phyloP scores from a whole-genome alignment of 2,888 invertebrate genomes.

The Eugnorisma glareosa region DNA sequence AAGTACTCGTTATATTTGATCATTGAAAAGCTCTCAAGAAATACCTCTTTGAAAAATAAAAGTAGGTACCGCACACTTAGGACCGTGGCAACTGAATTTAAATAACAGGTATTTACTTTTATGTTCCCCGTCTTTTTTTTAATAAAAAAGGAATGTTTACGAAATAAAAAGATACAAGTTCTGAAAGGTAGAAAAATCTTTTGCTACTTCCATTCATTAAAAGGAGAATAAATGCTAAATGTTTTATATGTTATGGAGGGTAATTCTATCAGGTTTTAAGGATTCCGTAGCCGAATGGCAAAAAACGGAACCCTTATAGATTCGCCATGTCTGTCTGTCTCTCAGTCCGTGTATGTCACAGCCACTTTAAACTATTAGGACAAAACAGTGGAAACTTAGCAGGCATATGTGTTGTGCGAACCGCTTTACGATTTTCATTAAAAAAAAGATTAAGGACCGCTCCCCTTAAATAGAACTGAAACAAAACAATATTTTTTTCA shows the following conservation, averaged over 20 bases:
- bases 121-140: conserved; percentile 14
- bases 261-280: not conserved
- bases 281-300: too few species aligned
- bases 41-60: conserved; percentile 43
- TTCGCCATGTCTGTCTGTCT: too few species aligned
- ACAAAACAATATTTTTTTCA: too few species aligned
- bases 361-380: too few species aligned
- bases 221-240: conserved; percentile 39
- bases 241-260: not conserved
- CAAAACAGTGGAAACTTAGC: too few species aligned
- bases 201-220: conserved; percentile 51
- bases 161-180: conserved; percentile 54
- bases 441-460: too few species aligned
- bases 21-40: conserved; percentile 22
- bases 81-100: conserved; percentile 28
- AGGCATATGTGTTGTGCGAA: too few species aligned
- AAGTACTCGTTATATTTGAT: conserved; percentile 37
- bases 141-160: conserved; percentile 41
- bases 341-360: too few species aligned
- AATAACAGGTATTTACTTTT: conserved; percentile 38
- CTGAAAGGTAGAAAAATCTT: conserved; percentile 57
- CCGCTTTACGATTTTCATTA: too few species aligned
- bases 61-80: conserved; percentile 28
- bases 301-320: too few species aligned
- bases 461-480: too few species aligned